phyloP scores from a whole-genome alignment of 2,113 vertebrate species.

The Xiphorhynchus elegans region DNA sequence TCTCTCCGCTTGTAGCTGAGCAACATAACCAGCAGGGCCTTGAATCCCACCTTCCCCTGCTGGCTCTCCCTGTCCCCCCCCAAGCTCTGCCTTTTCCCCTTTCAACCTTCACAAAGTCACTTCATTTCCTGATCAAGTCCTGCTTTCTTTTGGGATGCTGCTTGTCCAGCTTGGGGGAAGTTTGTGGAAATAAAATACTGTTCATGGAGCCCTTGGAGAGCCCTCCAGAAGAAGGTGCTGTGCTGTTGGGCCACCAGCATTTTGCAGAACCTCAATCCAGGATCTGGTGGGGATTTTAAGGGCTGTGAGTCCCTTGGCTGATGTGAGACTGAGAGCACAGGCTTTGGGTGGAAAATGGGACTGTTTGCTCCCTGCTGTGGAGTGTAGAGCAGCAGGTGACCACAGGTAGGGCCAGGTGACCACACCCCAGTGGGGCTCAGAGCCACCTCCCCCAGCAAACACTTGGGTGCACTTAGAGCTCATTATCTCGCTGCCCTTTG shows the following conservation, averaged over 20 bases:
- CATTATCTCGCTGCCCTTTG: background rate
- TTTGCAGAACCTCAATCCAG: rapidly evolving
- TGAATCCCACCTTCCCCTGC: background rate
- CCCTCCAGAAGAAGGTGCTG: background rate
- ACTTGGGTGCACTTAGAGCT: background rate
- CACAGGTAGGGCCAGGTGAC: background rate
- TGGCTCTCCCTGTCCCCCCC: background rate
- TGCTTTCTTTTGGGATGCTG: background rate
- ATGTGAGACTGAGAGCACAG: background rate
- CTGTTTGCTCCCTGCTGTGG: background rate
- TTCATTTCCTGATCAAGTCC: background rate
- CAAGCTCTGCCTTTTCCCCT: background rate
- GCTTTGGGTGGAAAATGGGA: background rate
- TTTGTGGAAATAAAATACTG: background rate
- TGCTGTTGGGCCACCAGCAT: background rate
- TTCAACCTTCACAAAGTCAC: rapidly evolving
- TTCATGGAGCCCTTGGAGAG: background rate
- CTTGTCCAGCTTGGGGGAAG: background rate
- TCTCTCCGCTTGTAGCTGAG: background rate
- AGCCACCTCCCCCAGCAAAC: background rate
- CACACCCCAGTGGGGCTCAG: background rate
- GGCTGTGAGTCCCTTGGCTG: background rate
- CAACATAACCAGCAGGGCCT: rapidly evolving
- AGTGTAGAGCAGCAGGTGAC: background rate
- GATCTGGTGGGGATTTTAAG: rapidly evolving